Percentiles rank a stretch among this genome's conserved stretches.
These are phyloP conservation scores for Caradrina clavipalpis DNA, from an alignment of 2,888 invertebrate genomes.

Conservation along the genomic window DNA sequence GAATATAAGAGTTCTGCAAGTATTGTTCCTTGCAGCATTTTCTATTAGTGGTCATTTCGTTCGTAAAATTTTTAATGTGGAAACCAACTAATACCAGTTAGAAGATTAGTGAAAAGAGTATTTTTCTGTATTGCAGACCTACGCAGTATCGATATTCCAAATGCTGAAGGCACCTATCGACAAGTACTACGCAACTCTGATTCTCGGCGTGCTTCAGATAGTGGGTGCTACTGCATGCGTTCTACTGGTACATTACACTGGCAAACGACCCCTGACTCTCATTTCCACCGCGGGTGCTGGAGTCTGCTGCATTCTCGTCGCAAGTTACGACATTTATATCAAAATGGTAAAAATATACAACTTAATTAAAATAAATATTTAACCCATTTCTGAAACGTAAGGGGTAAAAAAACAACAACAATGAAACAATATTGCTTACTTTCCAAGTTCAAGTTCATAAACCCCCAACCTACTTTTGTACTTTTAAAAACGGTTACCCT, in stretches of 20 bases:
- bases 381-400: too few relatives aligned
- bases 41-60: too few relatives aligned
- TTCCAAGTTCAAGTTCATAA: too few relatives aligned
- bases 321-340: conserved; percentile 88
- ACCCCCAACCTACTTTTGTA: too few relatives aligned
- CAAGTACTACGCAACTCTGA: conserved; percentile 94
- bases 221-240: conserved; percentile 93
- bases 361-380: not conserved
- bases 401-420: too few relatives aligned
- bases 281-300: conserved; percentile 93
- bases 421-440: too few relatives aligned
- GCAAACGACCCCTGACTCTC: conserved; percentile 93
- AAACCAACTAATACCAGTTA: not conserved
- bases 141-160: conserved; percentile 94
- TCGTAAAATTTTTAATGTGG: not conserved
- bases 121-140: conserved; percentile 89
- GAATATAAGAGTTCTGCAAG: too few relatives aligned
- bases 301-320: conserved; percentile 92
- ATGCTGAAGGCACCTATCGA: conserved; percentile 94
- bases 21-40: too few relatives aligned
- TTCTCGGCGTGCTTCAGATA: conserved; percentile 93
- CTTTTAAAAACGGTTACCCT: too few relatives aligned
- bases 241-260: conserved; percentile 92
- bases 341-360: conserved; percentile 63
- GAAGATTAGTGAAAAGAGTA: not conserved